Evolutionary conservation across 23 tunicate genomes (phyloP).

Genomic region (Halocynthia roretzi): DNA sequence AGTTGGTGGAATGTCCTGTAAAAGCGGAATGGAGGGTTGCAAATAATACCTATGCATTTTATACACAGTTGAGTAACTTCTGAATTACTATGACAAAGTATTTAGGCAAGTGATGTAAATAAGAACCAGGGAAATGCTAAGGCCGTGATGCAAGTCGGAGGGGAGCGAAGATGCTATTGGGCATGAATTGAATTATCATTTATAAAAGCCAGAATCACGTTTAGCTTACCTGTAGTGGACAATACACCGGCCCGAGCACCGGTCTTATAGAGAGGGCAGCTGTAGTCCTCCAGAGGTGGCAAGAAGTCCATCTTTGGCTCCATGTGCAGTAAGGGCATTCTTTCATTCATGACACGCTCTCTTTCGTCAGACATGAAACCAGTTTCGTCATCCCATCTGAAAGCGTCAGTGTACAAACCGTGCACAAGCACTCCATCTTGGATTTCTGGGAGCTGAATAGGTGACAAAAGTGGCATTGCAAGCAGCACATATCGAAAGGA

Average conservation of each 20-base stretch:
- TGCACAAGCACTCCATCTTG: slow-evolving; percentile 83
- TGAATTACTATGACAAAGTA: not conserved
- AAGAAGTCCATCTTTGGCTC: slow-evolving; percentile 95
- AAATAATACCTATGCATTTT: not conserved
- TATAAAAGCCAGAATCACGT: not conserved
- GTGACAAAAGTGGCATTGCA: not conserved
- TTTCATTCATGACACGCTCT: slow-evolving; percentile 89
- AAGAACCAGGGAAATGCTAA: not conserved
- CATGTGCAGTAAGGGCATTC: slow-evolving; percentile 95
- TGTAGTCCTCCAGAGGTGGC: slow-evolving; percentile 77
- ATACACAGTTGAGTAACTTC: not conserved
- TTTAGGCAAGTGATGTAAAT: not conserved
- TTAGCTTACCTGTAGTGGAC: slow-evolving; percentile 81
- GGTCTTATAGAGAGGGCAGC: slow-evolving; percentile 94
- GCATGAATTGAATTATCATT: not conserved
- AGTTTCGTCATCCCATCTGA: slow-evolving; percentile 79
- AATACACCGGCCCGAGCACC: slow-evolving; percentile 93
- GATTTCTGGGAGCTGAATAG: slow-evolving; percentile 71
- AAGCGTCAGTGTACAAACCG: slow-evolving; percentile 94
- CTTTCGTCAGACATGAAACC: slow-evolving; percentile 75
- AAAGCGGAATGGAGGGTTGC: not conserved
- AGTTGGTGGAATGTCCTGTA: slow-evolving; percentile 98
- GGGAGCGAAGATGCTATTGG: not conserved
- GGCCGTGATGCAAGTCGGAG: too few species aligned
- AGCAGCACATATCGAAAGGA: not conserved